phyloP scores from a whole-genome alignment of 2,888 invertebrate species.

The Cyaniris semiargus region DNA sequence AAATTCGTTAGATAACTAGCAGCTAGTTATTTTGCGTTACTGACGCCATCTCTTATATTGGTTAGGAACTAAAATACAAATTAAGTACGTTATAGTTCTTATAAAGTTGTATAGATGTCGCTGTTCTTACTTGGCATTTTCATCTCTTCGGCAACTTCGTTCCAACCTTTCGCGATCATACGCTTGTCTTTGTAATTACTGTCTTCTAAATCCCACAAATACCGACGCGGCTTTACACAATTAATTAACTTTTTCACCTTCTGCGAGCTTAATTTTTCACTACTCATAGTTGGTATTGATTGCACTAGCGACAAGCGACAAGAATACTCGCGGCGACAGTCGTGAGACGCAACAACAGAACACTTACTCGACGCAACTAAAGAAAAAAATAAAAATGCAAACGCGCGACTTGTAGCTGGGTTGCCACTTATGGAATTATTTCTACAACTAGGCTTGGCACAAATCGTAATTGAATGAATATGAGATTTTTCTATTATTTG shows the following conservation, averaged over 20 bases:
- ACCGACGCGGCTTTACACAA: constrained; percentile 50
- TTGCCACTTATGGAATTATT: neutral
- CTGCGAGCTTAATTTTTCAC: neutral
- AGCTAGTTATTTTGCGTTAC: neutral
- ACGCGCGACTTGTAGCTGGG: constrained; percentile 34
- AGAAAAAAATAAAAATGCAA: neutral
- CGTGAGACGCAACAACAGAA: no score
- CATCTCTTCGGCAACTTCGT: constrained; percentile 48
- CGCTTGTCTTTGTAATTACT: constrained; percentile 51
- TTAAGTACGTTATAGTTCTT: neutral
- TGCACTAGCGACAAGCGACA: constrained; percentile 24
- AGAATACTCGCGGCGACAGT: constrained; percentile 24
- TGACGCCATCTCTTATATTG: constrained; percentile 2
- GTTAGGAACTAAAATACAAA: neutral
- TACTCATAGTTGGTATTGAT: neutral
- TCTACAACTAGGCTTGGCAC: neutral
- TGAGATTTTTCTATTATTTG: no score
- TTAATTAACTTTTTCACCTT: constrained; percentile 45
- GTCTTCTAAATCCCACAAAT: constrained; percentile 53
- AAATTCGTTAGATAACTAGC: neutral
- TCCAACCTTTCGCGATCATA: constrained; percentile 50
- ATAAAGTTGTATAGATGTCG: constrained; percentile 32
- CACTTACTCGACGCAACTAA: constrained; percentile 36
- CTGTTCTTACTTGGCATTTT: constrained; percentile 49
- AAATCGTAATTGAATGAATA: neutral